Conservation (phyloP, 35 echinoderm and acorn worm species). For the Hemicentrotus pulcherrimus region DNA sequence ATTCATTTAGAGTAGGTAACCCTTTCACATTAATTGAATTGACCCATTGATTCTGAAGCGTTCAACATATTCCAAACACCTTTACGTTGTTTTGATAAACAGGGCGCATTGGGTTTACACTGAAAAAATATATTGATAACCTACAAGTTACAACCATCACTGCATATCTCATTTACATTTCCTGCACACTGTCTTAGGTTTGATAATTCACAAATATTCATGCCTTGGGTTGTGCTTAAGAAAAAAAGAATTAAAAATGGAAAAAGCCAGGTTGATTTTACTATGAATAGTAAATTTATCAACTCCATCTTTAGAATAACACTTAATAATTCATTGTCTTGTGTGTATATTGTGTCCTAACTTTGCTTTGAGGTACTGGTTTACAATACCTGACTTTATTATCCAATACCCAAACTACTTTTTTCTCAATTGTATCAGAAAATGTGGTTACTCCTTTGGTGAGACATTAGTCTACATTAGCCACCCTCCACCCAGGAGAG, state of each 20-base stretch:
- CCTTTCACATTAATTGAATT: no score
- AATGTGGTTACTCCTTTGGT: neutral
- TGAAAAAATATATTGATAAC: no score
- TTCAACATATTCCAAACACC: no score
- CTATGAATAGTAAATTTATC: neutral
- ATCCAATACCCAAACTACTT: neutral
- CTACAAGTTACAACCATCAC: neutral
- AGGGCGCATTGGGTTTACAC: no score
- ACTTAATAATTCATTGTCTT: neutral
- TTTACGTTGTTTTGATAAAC: no score
- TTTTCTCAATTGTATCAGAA: neutral
- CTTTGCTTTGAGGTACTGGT: neutral
- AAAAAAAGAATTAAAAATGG: neutral
- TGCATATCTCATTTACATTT: neutral
- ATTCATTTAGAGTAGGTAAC: no score
- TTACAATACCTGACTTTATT: neutral
- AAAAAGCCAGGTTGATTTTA: neutral
- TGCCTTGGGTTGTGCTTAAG: neutral
- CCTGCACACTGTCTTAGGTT: neutral
- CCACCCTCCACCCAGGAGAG: no score
- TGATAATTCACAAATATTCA: neutral
- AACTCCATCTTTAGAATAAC: neutral
- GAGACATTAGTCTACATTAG: no score
- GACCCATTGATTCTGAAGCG: no score
- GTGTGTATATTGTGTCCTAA: neutral